Evolutionary conservation across 2,888 invertebrate genomes (phyloP), one percentile per base, ranked within the genome.

Genomic region (Clepsis dumicolana): DNA sequence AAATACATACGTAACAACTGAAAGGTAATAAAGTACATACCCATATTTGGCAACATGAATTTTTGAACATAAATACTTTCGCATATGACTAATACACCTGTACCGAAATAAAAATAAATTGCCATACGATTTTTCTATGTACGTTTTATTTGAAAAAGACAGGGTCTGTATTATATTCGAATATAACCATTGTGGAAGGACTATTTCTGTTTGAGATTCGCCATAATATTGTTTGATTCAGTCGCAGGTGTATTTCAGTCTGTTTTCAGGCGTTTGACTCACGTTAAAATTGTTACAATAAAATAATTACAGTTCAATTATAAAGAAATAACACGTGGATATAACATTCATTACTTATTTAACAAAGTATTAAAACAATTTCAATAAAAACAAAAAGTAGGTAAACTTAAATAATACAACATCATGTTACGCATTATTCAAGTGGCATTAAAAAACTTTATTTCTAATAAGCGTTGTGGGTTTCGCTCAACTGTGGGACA

Each of bases 251-350:
- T 56, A 35, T 56, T 35, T 56, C n/a, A 56, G 32, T 35, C 29
- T 25, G n/a, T 52, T 44, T n/a, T n/a, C 27, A 52, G 52, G 27
- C 24, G 52, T 25, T 38, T 59, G 2, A n/a, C 41, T 8, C 10
- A 14, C 10, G 7, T 2, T 10, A 4, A 32, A 32, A 35, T 7
- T 8, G 38, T 24, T 38, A 38, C 14, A 35, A 35, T 21, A 38
- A 57, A 24, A 41, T 38, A 35, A 54, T 35, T 21, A 56, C 32
- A 57, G 21, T 24, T 21, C 14, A 35, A 57, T 57, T 57, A 59
- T 25, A 41, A 59, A 25, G 21, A 56, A 41, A 25, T 59, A 56
- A 32, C 56, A 59, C 24, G 10, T 59, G 38, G 38, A 25, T 35
- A 25, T 27, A 59, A 59, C 59, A 41, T 25, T 59, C 3, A 10